phyloP scores from a whole-genome alignment of 2,113 vertebrate genomes.

The Cyanistes caeruleus region DNA sequence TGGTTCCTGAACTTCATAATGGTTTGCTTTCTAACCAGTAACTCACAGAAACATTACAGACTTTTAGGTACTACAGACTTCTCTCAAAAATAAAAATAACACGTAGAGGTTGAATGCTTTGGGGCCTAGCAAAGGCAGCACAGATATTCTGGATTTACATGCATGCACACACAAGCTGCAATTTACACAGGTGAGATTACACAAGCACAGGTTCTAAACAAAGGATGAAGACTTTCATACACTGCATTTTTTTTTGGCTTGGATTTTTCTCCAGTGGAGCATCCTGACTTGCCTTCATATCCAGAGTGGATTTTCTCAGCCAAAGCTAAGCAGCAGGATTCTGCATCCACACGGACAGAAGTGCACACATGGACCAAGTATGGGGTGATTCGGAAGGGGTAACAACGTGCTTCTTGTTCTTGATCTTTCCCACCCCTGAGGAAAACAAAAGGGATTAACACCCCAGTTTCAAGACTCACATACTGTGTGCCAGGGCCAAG shows the following conservation, averaged over 20 bases:
- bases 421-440: slow-evolving; percentile 80
- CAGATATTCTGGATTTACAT: neutral
- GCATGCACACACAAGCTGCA: neutral
- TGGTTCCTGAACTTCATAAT: neutral
- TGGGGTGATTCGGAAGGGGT: slow-evolving; percentile 84
- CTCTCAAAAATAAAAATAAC: neutral
- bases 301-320: slow-evolving; percentile 89
- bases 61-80: neutral
- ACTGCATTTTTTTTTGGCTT: neutral
- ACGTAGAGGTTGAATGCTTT: neutral
- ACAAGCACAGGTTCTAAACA: neutral
- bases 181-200: neutral
- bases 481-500: neutral
- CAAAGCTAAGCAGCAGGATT: slow-evolving; percentile 84
- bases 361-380: slow-evolving; percentile 80
- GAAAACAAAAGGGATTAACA: neutral
- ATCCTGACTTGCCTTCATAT: slow-evolving; percentile 82
- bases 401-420: slow-evolving; percentile 78
- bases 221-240: neutral
- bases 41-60: neutral
- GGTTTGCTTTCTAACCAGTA: neutral
- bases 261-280: neutral
- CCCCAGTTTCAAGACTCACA: neutral
- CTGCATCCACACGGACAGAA: slow-evolving; percentile 62
- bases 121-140: neutral